Base-by-base conservation (phyloP, 2,797 vertebrate genomes). In the Phaenicophaeus curvirostris region DNA sequence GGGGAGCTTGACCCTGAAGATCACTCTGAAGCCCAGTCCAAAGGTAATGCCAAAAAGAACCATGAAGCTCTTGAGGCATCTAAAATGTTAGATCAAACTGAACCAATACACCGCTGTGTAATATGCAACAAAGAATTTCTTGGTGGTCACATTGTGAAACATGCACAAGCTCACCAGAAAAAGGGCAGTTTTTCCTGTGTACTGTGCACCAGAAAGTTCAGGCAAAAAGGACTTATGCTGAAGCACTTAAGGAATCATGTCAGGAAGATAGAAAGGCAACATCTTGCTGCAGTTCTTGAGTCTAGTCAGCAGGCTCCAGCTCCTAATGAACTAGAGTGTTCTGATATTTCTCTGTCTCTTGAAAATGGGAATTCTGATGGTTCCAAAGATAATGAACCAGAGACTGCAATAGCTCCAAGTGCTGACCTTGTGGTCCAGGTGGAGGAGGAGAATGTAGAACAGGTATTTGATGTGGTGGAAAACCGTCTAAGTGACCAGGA, bases 191-290 rank as follows among this genome's bases (percentile, higher is more conserved):
- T 98, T 96, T 98, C 99, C 95, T 99, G 99, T 95, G 99, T 99
- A 91, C 98, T 99, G 95, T 99, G 99, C 96, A 97, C 98, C 67
- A 98, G 97, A 33, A 97, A 97, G 87, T 99, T 99, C 93, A 98
- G 98, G 94, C 98, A 99, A 50, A 98, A 97, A 96, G 98, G 98
- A 84, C 96, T 98, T 93, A 99, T 99, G 97, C 98, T 98, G 97
- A 99, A 99, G 93, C 99, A 99, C 98, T 97, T 99, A 67, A 99
- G 98, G n/a, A 98, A 98, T 94, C 99, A 99, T 4, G 98, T 99
- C 87, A 99, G 99, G 89, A 99, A 98, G 95, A 98, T 99, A 50
- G 99, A 99, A 97, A 97, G 97, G 90, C 96, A 96, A 95, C 98
- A 98, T 75, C 97, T 98, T 89, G 94, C 97, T 96, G 95, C 96